Base-by-base conservation (phyloP, 2,888 invertebrate genomes). In the Diarsia rubi region DNA sequence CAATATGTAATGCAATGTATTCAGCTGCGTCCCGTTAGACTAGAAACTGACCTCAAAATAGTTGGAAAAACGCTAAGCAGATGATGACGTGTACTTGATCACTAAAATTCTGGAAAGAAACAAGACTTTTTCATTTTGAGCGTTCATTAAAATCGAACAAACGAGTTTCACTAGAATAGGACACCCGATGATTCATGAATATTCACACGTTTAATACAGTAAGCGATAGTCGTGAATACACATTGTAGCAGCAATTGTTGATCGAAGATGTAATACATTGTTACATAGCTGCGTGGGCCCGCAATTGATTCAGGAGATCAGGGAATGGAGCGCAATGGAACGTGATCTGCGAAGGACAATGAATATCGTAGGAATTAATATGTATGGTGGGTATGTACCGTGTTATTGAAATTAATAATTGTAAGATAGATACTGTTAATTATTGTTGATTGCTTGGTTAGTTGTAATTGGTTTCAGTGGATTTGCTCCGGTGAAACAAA, bases 181-280 rank as follows among this genome's bases (percentile, higher is more conserved):
- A 42, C 16, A 42, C 62, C 42, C 16, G n/a, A 62, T 62, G 9
- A 62, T n/a, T 62, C 77, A 86, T 86, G 85, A 86, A 85, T 85
- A 85, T 85, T 86, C 85, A 78, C 64, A 69, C 52, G 63, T 63
- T 42, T 83, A 84, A 74, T 80, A 81, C 73, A 63, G 77, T 81
- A 79, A 77, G 63, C 70, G 60, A 73, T 84, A 66, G 69, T 49
- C 37, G 27, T 65, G 73, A 64, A 67, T 59, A 82, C 47, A 63
- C 52, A 78, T 69, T 78, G 79, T 62, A 57, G 62, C 67, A 57
- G 19, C 64, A 14, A 69, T 77, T 81, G 72, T 76, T 68, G 84
- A 63, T 67, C 77, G 27, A 81, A 81, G 83, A 81, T 70, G 77
- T 47, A 49, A 45, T 57, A 73, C 42, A 77, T 73, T 73, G 73